Base-by-base conservation (phyloP, 1,140 invertebrate species). In the Drosophila kanapiae region DNA sequence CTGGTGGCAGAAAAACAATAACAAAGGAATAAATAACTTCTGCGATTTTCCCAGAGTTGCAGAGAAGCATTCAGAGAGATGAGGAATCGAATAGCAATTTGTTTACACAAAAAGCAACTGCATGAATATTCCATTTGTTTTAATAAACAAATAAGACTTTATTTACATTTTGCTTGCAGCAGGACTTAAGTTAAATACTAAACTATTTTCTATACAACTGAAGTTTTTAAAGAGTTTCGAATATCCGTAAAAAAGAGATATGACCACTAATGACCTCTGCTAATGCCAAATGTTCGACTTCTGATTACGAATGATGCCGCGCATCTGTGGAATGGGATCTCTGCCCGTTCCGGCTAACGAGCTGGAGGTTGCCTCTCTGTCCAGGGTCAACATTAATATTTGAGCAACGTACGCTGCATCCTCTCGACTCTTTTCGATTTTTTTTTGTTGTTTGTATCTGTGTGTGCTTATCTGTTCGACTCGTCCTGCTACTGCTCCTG, bases 311-410 rank as follows among this genome's bases (percentile, higher is more conserved):
- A 35, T 49, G 31, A 33, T 43, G 38, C 68, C 58, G 23, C 56
- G 37, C 68, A 72, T 72, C 35, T 74, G 56, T 23, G 61, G 60
- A 27, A 38, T 29, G 38, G 48, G 2, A 33, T 31, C 42, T 23
- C 16, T 56, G 33, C n/a, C 59, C 47, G 23, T 31, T 58, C 57
- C 59, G 37, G 62, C 78, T 90, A 90, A 88, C 84, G 84, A 88
- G 85, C 65, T 67, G 35, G 51, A 23, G 37, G n/a, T 48, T 14
- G 35, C 40, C 43, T 35, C 35, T 37, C 13, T 35, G 67, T 60
- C 85, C 81, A 84, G 85, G 80, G 84, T 90, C 84, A 90, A 90
- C 84, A 88, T 88, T 88, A 88, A 88, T 88, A 88, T 88, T 88
- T 88, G 78, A 90, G 61, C 78, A 88, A 84, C 84, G 84, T 88